A percentile compares a stretch with the other conserved stretches of the same genome.
These are phyloP conservation scores for Caenorhabditis latens DNA, from an alignment of 1,140 invertebrate genomes.

Conservation along the genomic window DNA sequence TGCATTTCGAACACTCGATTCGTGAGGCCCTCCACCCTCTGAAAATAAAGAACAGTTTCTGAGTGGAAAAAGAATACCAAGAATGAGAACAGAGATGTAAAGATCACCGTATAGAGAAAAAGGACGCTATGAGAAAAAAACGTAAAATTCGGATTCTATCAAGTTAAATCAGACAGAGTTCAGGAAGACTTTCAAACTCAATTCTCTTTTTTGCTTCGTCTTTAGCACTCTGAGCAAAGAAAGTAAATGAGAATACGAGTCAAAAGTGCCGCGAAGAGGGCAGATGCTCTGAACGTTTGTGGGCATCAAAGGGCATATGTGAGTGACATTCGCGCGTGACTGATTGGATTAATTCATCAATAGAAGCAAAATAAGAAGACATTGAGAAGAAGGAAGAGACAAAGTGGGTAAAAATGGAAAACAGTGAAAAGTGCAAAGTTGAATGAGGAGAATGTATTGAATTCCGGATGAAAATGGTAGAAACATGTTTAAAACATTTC, in stretches of 20 bases:
- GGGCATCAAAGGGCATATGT: conserved; percentile 46
- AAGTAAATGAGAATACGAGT: conserved; percentile 29
- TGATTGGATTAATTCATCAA: conserved; percentile 56
- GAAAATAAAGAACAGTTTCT: neutral
- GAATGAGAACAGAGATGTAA: neutral
- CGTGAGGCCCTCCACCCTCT: conserved; percentile 46
- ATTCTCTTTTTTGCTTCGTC: conserved; percentile 1
- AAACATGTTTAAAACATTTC: too few species aligned
- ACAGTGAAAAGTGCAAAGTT: neutral
- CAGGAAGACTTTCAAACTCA: conserved; percentile 30
- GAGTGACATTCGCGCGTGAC: conserved; percentile 53
- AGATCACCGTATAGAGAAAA: neutral
- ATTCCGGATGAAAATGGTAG: too few species aligned
- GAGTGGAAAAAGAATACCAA: neutral
- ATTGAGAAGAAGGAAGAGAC: neutral
- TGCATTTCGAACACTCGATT: conserved; percentile 54
- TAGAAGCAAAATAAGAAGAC: conserved; percentile 48
- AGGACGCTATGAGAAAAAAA: neutral
- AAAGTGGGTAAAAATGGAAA: neutral
- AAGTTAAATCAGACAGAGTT: neutral
- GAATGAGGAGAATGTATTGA: too few species aligned
- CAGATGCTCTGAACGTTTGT: conserved; percentile 47
- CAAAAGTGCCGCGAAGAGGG: conserved; percentile 8
- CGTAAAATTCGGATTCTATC: conserved; percentile 1
- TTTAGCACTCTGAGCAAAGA: neutral